phyloP scores from a whole-genome alignment of 2,888 invertebrate genomes.

The Punctoribates punctum region DNA sequence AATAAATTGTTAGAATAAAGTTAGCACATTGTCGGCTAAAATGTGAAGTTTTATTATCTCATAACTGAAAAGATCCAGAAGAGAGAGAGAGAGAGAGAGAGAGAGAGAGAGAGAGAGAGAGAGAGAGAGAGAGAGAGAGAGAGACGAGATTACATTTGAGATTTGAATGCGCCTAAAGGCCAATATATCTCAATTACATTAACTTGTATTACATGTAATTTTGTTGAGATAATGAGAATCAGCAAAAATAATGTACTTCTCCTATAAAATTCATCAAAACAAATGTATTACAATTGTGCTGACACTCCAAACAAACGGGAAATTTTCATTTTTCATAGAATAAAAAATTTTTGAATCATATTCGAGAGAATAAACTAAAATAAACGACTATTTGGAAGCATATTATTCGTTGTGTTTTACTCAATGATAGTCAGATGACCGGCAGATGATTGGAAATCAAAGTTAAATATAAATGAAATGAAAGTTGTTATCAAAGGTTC shows the following conservation, averaged over 20 bases:
- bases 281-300: too few relatives aligned
- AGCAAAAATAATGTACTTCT: conserved; percentile 19
- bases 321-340: too few relatives aligned
- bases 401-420: too few relatives aligned
- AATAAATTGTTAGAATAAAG: conserved; percentile 10
- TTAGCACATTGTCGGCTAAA: conserved; percentile 4
- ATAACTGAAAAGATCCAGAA: conserved; percentile 10
- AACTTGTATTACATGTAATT: conserved; percentile 20
- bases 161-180: conserved; percentile 20
- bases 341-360: too few relatives aligned
- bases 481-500: neutral
- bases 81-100: neutral
- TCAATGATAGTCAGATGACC: too few relatives aligned
- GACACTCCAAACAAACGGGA: too few relatives aligned
- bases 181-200: conserved; percentile 27
- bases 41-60: conserved; percentile 25
- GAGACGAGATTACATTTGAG: neutral
- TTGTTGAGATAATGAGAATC: conserved; percentile 14
- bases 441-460: neutral
- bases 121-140: neutral
- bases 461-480: too few relatives aligned
- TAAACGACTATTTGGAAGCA: too few relatives aligned
- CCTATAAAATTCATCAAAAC: conserved; percentile 1
- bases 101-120: neutral
- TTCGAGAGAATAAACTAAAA: too few relatives aligned